These are phyloP conservation scores for Cosmia pyralina DNA, from an alignment of 2,888 invertebrate genomes.

Conservation along the genomic window DNA sequence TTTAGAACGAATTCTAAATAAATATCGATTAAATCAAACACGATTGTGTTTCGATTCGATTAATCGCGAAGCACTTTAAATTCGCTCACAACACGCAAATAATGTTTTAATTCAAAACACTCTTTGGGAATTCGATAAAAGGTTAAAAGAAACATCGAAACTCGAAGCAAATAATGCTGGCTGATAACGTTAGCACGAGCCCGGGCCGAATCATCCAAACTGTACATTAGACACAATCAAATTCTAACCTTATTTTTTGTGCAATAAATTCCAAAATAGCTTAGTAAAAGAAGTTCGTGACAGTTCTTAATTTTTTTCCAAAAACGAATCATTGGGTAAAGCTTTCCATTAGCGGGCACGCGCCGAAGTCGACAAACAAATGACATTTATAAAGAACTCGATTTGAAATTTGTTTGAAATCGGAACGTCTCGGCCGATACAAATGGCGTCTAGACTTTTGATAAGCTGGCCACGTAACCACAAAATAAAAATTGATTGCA, in stretches of 20 bases:
- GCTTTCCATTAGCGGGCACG: constrained; percentile 89
- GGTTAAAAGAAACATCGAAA: constrained; percentile 84
- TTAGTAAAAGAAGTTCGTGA: constrained; percentile 70
- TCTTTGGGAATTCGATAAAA: constrained; percentile 82
- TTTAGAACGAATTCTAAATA: constrained; percentile 58
- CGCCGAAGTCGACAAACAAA: constrained; percentile 86
- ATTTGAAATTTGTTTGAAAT: constrained; percentile 85
- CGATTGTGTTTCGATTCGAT: constrained; percentile 69
- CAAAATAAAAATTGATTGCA: constrained; percentile 57
- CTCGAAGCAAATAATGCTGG: constrained; percentile 83
- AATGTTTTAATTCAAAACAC: constrained; percentile 87
- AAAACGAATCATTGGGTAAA: constrained; percentile 81
- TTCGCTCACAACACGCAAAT: constrained; percentile 82
- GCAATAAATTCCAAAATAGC: constrained; percentile 56
- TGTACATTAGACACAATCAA: constrained; percentile 45
- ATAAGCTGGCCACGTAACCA: constrained; percentile 71
- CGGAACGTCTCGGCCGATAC: constrained; percentile 81
- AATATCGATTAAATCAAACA: constrained; percentile 65
- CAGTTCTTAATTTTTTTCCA: constrained; percentile 77
- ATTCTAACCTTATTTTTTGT: constrained; percentile 62
- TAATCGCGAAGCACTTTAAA: constrained; percentile 83
- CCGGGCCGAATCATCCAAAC: constrained; percentile 67
- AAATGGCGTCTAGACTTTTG: constrained; percentile 87
- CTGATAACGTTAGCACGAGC: constrained; percentile 83
- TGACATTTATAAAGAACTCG: constrained; percentile 87